Evolutionary conservation across 1,140 invertebrate genomes (phyloP).

Genomic region (Acromyrmex echinatior): DNA sequence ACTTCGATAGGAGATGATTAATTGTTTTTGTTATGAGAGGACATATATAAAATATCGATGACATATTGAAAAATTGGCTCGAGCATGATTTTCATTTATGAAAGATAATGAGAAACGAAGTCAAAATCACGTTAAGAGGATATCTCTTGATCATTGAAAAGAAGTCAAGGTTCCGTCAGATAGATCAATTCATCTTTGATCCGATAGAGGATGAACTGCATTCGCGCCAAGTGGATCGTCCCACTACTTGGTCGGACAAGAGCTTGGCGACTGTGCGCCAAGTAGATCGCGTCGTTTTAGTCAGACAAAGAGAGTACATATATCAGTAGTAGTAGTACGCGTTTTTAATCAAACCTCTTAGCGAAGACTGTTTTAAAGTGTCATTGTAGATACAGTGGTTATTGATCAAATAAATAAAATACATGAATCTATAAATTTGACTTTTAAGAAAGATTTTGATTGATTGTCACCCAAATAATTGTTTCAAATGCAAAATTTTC

Average conservation of each 20-base stretch:
- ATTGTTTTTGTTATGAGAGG: not conserved
- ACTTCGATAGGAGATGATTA: not conserved
- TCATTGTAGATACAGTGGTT: too few relatives aligned
- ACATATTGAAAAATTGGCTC: not conserved
- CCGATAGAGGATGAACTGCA: slow-evolving; percentile 26
- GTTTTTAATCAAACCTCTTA: slow-evolving; percentile 14
- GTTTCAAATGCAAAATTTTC: not conserved
- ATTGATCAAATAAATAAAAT: not conserved
- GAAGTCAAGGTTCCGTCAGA: slow-evolving; percentile 7
- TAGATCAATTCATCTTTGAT: slow-evolving; percentile 34
- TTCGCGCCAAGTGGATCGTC: slow-evolving; percentile 34
- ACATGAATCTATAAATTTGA: not conserved
- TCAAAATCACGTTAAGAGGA: slow-evolving; percentile 19
- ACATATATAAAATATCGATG: not conserved
- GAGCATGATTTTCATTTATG: not conserved
- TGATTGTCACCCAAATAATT: not conserved
- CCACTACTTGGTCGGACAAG: slow-evolving; percentile 18
- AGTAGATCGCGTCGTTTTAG: slow-evolving; percentile 30
- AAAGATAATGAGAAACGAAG: not conserved
- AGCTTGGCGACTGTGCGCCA: slow-evolving; percentile 26
- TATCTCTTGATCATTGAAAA: not conserved
- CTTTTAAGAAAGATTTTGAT: not conserved
- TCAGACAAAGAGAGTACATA: slow-evolving; percentile 19
- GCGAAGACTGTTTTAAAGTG: not conserved
- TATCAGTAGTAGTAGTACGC: slow-evolving; percentile 44